Conservation (phyloP, 2,888 invertebrate genomes). For the Nomada hirtipes region DNA sequence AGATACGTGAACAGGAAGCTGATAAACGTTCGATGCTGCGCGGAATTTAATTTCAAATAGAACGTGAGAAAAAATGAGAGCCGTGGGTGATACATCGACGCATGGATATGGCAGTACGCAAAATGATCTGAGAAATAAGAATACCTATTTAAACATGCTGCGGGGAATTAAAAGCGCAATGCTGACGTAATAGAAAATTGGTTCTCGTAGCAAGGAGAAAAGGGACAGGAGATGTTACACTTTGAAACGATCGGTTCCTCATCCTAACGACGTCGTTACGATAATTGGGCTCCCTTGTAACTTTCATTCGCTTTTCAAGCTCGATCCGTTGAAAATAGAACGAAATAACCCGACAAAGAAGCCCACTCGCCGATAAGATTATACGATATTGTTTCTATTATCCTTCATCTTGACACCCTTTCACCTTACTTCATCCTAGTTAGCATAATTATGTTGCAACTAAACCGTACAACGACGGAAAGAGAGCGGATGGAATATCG, state of each 20-base stretch:
- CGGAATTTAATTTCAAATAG: background rate
- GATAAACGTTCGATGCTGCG: background rate
- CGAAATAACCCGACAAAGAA: constrained; percentile 11
- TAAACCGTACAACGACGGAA: background rate
- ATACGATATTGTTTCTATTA: constrained; percentile 14
- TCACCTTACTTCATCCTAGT: constrained; percentile 7
- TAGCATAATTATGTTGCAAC: constrained; percentile 21
- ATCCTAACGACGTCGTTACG: constrained; percentile 48
- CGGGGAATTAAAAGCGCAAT: background rate
- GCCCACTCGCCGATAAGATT: constrained; percentile 19
- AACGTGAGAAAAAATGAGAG: background rate
- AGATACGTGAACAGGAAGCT: constrained; percentile 6
- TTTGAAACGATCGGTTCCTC: constrained; percentile 18
- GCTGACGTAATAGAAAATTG: background rate
- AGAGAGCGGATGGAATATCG: background rate
- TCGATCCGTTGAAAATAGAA: background rate
- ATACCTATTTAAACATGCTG: background rate
- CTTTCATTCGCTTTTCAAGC: constrained; percentile 13
- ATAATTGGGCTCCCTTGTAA: constrained; percentile 43
- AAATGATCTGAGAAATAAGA: background rate
- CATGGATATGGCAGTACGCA: background rate
- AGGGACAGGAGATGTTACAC: constrained; percentile 20
- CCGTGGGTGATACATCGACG: background rate
- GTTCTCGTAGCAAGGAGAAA: background rate
- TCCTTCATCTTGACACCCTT: background rate